Base-by-base conservation (phyloP, 1,140 invertebrate genomes). In the Scaptomyza pallida region DNA sequence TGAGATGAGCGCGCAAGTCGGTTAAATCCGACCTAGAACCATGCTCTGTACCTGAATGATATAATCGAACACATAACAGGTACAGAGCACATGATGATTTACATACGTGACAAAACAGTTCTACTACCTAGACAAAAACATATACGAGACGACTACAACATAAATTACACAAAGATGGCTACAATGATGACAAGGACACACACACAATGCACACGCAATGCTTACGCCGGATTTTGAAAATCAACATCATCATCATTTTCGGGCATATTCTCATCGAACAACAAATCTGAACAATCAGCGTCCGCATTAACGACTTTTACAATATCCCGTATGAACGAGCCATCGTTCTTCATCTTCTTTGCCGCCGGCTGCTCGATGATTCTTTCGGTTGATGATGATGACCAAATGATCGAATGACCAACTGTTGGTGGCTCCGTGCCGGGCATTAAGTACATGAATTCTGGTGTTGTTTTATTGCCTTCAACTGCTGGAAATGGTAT, bases 341-440 rank as follows among this genome's bases (percentile, higher is more conserved):
- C 79, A 15, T n/a, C n/a, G n/a, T 16, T 50, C 19, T 72, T 80
- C 10, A 57, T 77, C 19, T 81, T 86, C 26, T 86, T 85, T 0
- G 70, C 1, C 5, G 65, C 2, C 5, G 64, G 40, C 1, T 19
- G 60, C n/a, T 17, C 52, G 62, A 50, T 8, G 44, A 40, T n/a
- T 51, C 37, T 30, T 9, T 26, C 41, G 44, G 19, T 3, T 30
- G 64, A 9, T 10, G 51, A 0, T 51, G 43, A 1, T n/a, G 26
- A n/a, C n/a, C n/a, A n/a, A n/a, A n/a, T n/a, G n/a, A n/a, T n/a
- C n/a, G n/a, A n/a, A n/a, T n/a, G n/a, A n/a, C n/a, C n/a, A n/a
- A n/a, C 9, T 3, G 8, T 23, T 1, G 56, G 9, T 13, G 16
- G 48, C 3, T 40, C 16, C 26, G 37, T 12, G 6, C 40, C 26